Base-by-base conservation (phyloP, 2,113 vertebrate genomes). In the Tyrannus savana region DNA sequence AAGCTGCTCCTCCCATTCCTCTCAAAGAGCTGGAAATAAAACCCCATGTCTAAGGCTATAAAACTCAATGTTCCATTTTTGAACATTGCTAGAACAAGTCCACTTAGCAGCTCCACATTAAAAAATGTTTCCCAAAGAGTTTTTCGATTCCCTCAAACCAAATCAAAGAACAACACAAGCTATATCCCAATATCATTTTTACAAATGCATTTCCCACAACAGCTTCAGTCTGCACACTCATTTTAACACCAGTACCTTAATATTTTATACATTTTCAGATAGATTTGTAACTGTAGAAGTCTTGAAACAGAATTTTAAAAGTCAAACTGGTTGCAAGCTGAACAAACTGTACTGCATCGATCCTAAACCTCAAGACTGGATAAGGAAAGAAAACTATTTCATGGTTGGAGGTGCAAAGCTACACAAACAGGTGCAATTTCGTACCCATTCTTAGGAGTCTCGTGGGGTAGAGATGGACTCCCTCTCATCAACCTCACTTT, bases 21-120 rank as follows among this genome's bases (percentile, higher is more conserved):
- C 73, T 82, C 58, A 76, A 90, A 94, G 49, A 46, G 86, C 76
- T 95, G 53, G 62, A 90, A 94, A 96, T 93, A 92, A 93, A 90
- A 3, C 31, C 31, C 21, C 4, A 8, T 52, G 76, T 92, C 88
- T 92, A 81, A 94, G 94, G 93, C 92, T 84, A 95, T 62, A 90
- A 93, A 93, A 60, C 80, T 84, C 66, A 94, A 25, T 0, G 3
- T 8, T 82, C 33, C 60, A 53, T 74, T 92, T 90, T 66, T n/a
- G 60, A 87, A 84, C 66, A 93, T 23, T 56, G 25, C 28, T 76
- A 87, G 42, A 92, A 80, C 42, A 77, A 90, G 55, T 64, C 84
- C 68, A 21, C 64, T 80, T 92, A 42, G 53, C 52, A 81, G 37
- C 10, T 79, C 41, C 9, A 27, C 0, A 6, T 72, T 81, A 85